Evolutionary conservation across 1,140 invertebrate genomes (phyloP).

Genomic region (Dinoponera quadriceps): DNA sequence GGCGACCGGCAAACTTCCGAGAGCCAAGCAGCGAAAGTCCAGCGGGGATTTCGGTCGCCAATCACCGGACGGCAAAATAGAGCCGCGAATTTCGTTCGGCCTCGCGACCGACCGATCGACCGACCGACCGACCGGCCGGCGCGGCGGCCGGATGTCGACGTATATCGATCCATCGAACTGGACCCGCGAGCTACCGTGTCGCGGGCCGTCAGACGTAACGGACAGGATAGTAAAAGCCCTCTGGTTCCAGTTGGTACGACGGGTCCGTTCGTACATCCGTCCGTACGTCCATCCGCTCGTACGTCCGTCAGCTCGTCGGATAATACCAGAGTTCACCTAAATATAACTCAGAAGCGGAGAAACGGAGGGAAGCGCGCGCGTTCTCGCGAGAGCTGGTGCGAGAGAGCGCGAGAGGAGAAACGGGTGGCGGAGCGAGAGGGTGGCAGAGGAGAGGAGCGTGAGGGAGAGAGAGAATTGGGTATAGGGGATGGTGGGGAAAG

Average conservation of each 20-base stretch:
- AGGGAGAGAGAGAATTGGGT: background rate
- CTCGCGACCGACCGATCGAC: conserved; percentile 22
- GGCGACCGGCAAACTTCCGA: background rate
- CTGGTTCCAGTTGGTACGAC: conserved; percentile 70
- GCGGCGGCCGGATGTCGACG: conserved; percentile 62
- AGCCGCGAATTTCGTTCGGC: conserved; percentile 48
- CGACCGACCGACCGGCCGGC: conserved; percentile 25
- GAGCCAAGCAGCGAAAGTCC: background rate
- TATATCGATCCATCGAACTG: conserved; percentile 76
- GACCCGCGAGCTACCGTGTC: conserved; percentile 68
- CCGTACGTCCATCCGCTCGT: conserved; percentile 69
- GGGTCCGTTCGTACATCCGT: conserved; percentile 74
- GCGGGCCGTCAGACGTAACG: conserved; percentile 75
- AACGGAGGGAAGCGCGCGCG: background rate
- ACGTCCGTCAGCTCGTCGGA: conserved; percentile 73
- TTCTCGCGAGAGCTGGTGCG: background rate
- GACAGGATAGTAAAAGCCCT: conserved; percentile 76
- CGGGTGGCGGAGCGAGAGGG: background rate
- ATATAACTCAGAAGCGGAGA: conserved; percentile 73
- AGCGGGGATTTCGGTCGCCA: conserved; percentile 20
- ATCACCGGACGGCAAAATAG: conserved; percentile 40
- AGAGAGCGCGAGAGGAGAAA: background rate
- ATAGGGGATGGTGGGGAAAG: background rate
- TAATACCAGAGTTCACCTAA: conserved; percentile 81
- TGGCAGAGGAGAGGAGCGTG: no score